phyloP scores from a whole-genome alignment of 2,797 vertebrate genomes.

The Melanotaenia maccullochi region DNA sequence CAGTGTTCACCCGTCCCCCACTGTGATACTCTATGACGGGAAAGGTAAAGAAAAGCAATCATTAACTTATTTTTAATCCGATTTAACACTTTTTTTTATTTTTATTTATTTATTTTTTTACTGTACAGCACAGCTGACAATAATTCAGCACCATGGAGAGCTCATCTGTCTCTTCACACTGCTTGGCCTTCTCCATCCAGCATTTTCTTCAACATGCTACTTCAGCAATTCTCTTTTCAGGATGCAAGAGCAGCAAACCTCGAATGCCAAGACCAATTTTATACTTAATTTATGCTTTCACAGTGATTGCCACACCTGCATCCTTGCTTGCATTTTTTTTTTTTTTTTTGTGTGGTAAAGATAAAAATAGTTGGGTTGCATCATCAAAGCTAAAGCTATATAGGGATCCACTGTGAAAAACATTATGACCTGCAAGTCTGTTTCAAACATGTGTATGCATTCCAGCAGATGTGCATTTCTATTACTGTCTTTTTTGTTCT shows the following conservation, averaged over 20 bases:
- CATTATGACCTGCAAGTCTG: conserved; percentile 11
- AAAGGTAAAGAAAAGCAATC: conserved; percentile 38
- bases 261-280: conserved; percentile 58
- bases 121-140: conserved; percentile 41
- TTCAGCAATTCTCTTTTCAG: conserved; percentile 55
- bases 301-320: conserved; percentile 53
- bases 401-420: conserved; percentile 18
- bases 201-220: conserved; percentile 66
- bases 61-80: conserved; percentile 30
- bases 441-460: not conserved
- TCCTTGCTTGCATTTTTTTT: conserved; percentile 18
- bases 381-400: conserved; percentile 35
- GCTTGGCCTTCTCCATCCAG: conserved; percentile 55
- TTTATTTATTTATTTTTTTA: conserved; percentile 17
- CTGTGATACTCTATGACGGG: conserved; percentile 10
- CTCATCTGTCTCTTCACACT: conserved; percentile 55
- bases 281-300: conserved; percentile 72
- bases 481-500: not conserved
- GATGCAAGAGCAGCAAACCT: conserved; percentile 32
- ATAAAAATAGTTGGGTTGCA: conserved; percentile 27
- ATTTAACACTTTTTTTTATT: conserved; percentile 16
- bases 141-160: conserved; percentile 58
- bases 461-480: not conserved
- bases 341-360: conserved; percentile 37
- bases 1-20: not conserved